Conservation (phyloP, 2,113 vertebrate genomes). For the Crotalus viridis region DNA sequence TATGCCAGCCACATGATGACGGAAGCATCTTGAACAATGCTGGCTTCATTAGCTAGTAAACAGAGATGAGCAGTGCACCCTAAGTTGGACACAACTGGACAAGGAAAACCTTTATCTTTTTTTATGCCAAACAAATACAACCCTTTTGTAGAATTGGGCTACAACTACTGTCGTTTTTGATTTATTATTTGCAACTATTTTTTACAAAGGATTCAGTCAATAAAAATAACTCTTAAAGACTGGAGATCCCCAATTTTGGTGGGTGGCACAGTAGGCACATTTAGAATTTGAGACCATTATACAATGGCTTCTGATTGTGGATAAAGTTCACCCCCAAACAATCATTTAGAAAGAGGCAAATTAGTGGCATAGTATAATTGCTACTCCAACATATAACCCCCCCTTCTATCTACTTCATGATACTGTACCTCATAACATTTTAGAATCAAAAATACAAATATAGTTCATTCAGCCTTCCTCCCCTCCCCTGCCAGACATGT, state of each 20-base stretch:
- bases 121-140: not conserved
- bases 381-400: not conserved
- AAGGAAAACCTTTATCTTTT: not conserved
- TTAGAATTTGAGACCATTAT: not conserved
- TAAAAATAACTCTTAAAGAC: not conserved
- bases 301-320: not conserved
- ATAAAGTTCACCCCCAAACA: not conserved
- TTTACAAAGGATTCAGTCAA: not conserved
- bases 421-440: not conserved
- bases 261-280: not conserved
- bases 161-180: not conserved
- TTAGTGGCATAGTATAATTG: not conserved
- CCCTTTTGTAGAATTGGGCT: not conserved
- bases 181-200: not conserved
- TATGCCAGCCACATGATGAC: not conserved
- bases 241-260: not conserved
- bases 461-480: not conserved
- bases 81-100: not conserved
- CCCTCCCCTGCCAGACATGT: not conserved
- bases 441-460: not conserved
- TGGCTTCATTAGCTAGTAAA: not conserved
- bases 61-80: not conserved
- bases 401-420: not conserved
- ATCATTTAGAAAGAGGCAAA: not conserved
- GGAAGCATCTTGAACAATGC: not conserved